phyloP scores from a whole-genome alignment of 2,888 invertebrate genomes.

The Tenthredo distinguenda region DNA sequence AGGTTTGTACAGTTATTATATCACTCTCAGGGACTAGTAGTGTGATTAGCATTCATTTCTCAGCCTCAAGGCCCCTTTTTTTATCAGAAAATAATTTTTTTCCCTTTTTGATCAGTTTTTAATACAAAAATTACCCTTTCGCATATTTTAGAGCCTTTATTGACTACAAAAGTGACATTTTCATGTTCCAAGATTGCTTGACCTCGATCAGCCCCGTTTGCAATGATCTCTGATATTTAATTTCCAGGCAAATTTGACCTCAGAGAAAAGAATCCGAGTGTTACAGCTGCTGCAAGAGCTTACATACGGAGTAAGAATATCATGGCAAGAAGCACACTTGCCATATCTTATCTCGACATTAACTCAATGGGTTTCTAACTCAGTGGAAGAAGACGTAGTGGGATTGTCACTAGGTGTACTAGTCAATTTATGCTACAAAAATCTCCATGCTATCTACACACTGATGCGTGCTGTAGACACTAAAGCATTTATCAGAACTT shows the following conservation, averaged over 20 bases:
- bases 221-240: neutral
- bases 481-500: constrained; percentile 83
- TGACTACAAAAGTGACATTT: neutral
- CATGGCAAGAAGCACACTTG: constrained; percentile 90
- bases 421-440: constrained; percentile 90
- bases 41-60: neutral
- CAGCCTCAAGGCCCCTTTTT: neutral
- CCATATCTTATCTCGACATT: constrained; percentile 84
- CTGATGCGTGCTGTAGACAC: constrained; percentile 87
- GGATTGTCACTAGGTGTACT: constrained; percentile 84
- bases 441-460: constrained; percentile 87
- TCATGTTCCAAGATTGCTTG: neutral
- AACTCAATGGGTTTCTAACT: constrained; percentile 83
- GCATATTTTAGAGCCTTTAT: neutral
- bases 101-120: neutral
- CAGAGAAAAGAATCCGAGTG: constrained; percentile 83
- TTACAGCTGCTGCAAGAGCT: constrained; percentile 87
- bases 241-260: constrained; percentile 78
- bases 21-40: neutral
- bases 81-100: neutral
- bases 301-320: constrained; percentile 88
- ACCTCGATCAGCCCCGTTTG: neutral
- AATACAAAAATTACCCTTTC: neutral
- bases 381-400: constrained; percentile 79
- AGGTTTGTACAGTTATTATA: constrained; percentile 73